A percentile compares a stretch with the other conserved stretches of the same genome.
Evolutionary conservation across 2,797 vertebrate species (phyloP).

Genomic region (Myotis planiceps): DNA sequence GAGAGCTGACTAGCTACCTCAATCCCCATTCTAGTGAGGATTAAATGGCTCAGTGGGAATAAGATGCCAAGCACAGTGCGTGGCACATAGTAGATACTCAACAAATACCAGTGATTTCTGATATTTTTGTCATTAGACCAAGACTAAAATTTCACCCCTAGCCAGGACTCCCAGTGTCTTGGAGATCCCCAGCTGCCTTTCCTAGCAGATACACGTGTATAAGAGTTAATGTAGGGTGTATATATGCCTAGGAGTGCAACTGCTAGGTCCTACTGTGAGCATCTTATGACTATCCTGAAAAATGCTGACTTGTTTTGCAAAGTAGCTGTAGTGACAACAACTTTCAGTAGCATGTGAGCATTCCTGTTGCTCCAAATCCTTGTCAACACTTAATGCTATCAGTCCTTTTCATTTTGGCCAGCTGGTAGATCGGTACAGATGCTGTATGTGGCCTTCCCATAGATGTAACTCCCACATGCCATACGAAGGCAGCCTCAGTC

Average conservation of each 20-base stretch:
- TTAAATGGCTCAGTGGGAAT: neutral
- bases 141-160: neutral
- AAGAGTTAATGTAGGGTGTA: neutral
- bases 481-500: neutral
- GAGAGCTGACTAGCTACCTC: neutral
- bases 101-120: neutral
- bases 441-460: neutral
- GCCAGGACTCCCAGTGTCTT: neutral
- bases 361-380: neutral
- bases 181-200: neutral
- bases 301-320: neutral
- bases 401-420: neutral
- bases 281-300: neutral
- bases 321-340: neutral
- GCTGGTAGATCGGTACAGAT: neutral
- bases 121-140: neutral
- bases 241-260: accelerated
- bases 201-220: accelerated
- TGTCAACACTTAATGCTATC: neutral
- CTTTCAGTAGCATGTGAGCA: accelerated
- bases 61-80: neutral
- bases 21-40: no score
- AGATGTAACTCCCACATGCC: neutral
- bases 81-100: neutral
- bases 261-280: neutral